Conservation (phyloP, 2,888 invertebrate species). For the Protophormia terraenovae region DNA sequence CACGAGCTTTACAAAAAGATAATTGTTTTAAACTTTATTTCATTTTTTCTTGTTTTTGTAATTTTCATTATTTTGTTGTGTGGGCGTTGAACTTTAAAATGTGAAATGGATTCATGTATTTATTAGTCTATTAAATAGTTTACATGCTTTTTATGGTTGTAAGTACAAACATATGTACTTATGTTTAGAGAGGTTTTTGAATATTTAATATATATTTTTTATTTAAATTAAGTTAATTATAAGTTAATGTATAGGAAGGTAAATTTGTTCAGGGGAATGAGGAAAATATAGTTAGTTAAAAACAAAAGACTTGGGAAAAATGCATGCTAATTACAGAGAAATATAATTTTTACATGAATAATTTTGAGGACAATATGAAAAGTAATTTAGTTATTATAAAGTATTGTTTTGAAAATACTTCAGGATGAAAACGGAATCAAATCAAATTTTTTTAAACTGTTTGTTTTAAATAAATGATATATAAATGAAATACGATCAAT, state of each 20-base stretch:
- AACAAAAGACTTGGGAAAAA: neutral
- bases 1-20: conserved; percentile 45
- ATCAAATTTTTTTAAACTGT: no score
- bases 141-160: neutral
- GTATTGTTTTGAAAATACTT: no score
- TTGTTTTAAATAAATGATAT: no score
- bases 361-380: no score
- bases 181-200: neutral
- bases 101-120: conserved; percentile 5
- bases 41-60: neutral
- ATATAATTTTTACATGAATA: no score
- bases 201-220: neutral
- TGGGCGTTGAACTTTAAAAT: conserved; percentile 58
- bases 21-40: conserved; percentile 31
- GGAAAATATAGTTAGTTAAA: neutral
- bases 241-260: neutral
- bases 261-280: neutral
- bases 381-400: no score
- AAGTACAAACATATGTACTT: no score
- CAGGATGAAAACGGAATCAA: no score
- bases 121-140: neutral
- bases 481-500: no score
- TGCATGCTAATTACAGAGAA: no score
- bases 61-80: neutral
- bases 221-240: neutral